phyloP scores from a whole-genome alignment of 2,888 invertebrate species.

The Mythimna pallens region DNA sequence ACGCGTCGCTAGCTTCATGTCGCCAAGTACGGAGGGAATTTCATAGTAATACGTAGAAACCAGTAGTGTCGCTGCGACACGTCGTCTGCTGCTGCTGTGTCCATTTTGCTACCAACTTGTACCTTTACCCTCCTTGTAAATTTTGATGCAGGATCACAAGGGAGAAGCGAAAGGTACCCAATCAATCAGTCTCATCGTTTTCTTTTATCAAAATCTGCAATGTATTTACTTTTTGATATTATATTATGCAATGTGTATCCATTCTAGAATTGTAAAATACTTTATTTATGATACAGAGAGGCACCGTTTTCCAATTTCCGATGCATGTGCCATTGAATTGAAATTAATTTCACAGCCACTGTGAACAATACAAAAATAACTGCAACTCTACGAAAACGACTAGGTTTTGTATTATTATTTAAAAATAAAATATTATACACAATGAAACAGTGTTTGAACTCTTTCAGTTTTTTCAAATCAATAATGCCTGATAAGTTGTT shows the following conservation, averaged over 20 bases:
- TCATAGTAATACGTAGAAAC: too few species aligned
- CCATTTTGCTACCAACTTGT: too few species aligned
- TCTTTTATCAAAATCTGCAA: background rate
- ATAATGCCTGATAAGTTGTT: background rate
- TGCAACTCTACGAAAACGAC: conserved; percentile 2
- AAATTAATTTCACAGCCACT: conserved; percentile 34
- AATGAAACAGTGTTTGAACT: background rate
- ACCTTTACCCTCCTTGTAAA: background rate
- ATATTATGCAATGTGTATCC: background rate
- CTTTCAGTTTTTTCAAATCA: background rate
- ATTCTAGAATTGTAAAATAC: background rate
- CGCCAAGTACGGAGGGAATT: too few species aligned
- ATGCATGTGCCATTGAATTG: conserved; percentile 30
- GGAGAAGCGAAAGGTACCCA: background rate
- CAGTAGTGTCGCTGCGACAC: too few species aligned
- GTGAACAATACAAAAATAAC: conserved; percentile 24
- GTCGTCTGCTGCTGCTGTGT: too few species aligned
- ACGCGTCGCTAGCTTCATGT: too few species aligned
- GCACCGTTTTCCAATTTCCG: conserved; percentile 41
- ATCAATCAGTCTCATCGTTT: background rate
- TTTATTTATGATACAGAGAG: conserved; percentile 7
- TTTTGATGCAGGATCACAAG: background rate
- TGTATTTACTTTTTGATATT: background rate
- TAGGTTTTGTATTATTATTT: background rate
- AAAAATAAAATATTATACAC: background rate